A percentile compares a stretch with the other conserved stretches of the same genome.
Evolutionary conservation across 2,797 vertebrate genomes (phyloP).

Genomic region (Chaunax sp.): DNA sequence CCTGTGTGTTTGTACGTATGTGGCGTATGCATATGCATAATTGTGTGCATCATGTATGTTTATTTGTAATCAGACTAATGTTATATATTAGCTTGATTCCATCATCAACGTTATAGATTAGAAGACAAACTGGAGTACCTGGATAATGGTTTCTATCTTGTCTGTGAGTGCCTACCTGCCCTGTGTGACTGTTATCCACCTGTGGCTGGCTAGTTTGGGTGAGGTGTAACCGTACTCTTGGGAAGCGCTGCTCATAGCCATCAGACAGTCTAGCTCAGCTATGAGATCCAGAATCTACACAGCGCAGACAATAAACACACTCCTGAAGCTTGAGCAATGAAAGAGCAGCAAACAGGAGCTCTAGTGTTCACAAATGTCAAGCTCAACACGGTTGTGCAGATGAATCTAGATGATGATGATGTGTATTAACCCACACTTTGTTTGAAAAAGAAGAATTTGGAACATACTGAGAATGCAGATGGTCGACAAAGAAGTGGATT

Average conservation of each 20-base stretch:
- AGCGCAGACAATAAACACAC: conserved; percentile 18
- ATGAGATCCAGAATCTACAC: conserved; percentile 87
- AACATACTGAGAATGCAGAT: neutral
- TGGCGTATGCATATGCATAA: neutral
- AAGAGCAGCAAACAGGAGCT: neutral
- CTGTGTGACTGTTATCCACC: conserved; percentile 86
- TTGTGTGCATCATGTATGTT: neutral
- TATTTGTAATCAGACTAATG: conserved; percentile 3
- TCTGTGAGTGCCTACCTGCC: conserved; percentile 82
- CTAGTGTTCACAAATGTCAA: neutral
- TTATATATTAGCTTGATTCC: neutral
- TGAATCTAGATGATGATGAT: no score
- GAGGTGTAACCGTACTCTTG: conserved; percentile 91
- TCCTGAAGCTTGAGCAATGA: neutral
- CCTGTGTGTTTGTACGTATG: neutral
- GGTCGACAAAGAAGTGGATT: neutral
- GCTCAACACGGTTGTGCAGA: neutral
- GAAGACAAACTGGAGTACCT: neutral
- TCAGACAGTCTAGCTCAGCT: conserved; percentile 93
- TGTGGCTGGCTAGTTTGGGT: conserved; percentile 82
- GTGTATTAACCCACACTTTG: neutral
- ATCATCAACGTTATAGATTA: neutral
- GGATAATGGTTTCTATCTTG: neutral
- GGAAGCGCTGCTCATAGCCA: conserved; percentile 90
- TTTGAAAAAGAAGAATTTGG: neutral